A percentile compares a stretch with the other conserved stretches of the same genome.
These are phyloP conservation scores for Scatophagus argus DNA, from an alignment of 2,113 vertebrate species.

Conservation along the genomic window DNA sequence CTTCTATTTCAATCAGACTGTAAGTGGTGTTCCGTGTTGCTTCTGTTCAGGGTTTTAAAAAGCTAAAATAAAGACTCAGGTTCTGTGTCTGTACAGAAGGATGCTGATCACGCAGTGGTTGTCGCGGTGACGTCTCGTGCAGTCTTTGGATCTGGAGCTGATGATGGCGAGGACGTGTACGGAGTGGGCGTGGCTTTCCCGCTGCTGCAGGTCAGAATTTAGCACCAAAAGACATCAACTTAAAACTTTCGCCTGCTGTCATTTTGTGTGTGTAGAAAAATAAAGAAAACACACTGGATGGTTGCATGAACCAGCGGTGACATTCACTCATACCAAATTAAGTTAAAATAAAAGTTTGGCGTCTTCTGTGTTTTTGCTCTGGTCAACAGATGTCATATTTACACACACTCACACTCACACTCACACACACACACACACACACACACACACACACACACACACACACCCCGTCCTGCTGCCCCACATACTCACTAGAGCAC, in stretches of 20 bases:
- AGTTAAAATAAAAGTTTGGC: too few relatives aligned
- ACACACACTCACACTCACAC: too few relatives aligned
- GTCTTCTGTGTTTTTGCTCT: too few relatives aligned
- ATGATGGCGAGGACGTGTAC: conserved; percentile 37
- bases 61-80: not conserved
- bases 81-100: conserved; percentile 77
- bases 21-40: not conserved
- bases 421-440: too few relatives aligned
- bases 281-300: too few relatives aligned
- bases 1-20: not conserved
- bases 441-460: too few relatives aligned
- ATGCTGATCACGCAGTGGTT: conserved; percentile 76
- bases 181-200: conserved; percentile 46
- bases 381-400: too few relatives aligned
- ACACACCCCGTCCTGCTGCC: too few relatives aligned
- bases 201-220: conserved; percentile 64
- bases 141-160: conserved; percentile 79
- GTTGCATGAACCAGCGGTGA: too few relatives aligned
- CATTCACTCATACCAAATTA: too few relatives aligned
- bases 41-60: not conserved
- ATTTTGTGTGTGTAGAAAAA: too few relatives aligned
- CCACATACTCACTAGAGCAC: too few relatives aligned
- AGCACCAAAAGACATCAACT: not conserved
- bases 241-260: not conserved
- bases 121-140: conserved; percentile 82